Evolutionary conservation across 2,113 vertebrate genomes (phyloP).

Genomic region (Nannobrachium achirus): DNA sequence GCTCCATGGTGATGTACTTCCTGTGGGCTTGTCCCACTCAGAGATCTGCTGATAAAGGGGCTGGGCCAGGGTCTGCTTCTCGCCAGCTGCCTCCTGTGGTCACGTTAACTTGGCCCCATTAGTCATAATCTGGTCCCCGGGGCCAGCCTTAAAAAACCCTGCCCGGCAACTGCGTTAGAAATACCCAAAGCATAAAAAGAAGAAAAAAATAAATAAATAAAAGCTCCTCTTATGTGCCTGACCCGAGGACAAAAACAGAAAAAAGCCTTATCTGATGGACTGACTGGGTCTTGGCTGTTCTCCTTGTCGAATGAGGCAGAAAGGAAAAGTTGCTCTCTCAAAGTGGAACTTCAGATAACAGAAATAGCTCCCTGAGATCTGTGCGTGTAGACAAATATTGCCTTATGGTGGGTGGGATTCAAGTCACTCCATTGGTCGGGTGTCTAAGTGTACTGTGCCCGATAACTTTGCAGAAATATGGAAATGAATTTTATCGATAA

Average conservation of each 20-base stretch:
- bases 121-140: constrained; percentile 77
- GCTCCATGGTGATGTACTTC: constrained; percentile 63
- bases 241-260: constrained; percentile 44
- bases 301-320: constrained; percentile 52
- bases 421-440: background rate
- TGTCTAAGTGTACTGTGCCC: constrained; percentile 15
- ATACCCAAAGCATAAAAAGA: constrained; percentile 33
- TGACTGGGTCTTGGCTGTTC: constrained; percentile 45
- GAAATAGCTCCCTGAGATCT: constrained; percentile 44
- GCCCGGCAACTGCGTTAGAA: constrained; percentile 59
- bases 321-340: constrained; percentile 25
- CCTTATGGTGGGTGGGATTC: background rate
- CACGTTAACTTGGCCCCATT: constrained; percentile 76
- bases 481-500: too few species aligned
- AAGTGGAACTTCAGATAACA: constrained; percentile 46
- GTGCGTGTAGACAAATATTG: constrained; percentile 40
- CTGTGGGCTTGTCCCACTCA: constrained; percentile 68
- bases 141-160: constrained; percentile 68
- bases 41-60: constrained; percentile 73
- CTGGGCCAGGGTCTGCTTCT: constrained; percentile 54
- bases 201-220: constrained; percentile 28
- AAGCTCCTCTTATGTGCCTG: constrained; percentile 46
- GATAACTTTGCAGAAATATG: background rate
- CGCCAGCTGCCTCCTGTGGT: constrained; percentile 70
- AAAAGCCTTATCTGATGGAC: constrained; percentile 73